Evolutionary conservation across 2,113 vertebrate species (phyloP).

Genomic region (Parotia lawesii): DNA sequence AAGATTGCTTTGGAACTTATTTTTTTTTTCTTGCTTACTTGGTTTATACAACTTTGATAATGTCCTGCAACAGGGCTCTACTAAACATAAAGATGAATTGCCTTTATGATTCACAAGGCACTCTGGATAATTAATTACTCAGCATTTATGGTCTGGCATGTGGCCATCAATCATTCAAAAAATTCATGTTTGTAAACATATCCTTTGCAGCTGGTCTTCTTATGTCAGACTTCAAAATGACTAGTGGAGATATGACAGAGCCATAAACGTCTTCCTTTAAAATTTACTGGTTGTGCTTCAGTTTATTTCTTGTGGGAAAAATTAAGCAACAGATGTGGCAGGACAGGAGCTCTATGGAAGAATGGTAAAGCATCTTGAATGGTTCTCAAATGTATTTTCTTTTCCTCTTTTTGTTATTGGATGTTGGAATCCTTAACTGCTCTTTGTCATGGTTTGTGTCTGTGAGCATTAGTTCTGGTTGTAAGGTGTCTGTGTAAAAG

Average conservation of each 20-base stretch:
- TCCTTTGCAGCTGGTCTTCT: slow-evolving; percentile 35
- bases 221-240: slow-evolving; percentile 46
- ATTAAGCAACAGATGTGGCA: slow-evolving; percentile 14
- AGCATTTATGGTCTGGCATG: slow-evolving; percentile 13
- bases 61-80: not conserved
- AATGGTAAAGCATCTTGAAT: not conserved
- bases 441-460: not conserved
- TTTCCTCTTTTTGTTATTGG: not conserved
- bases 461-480: not conserved
- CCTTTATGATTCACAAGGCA: slow-evolving; percentile 17
- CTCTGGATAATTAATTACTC: slow-evolving; percentile 38
- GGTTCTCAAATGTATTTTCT: not conserved
- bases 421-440: not conserved
- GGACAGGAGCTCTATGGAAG: not conserved
- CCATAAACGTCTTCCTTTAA: slow-evolving; percentile 9
- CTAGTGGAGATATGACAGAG: not conserved
- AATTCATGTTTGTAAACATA: slow-evolving; percentile 15
- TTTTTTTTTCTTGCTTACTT: not conserved
- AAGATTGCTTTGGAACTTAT: not conserved
- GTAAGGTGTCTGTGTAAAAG: not conserved
- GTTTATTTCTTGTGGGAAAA: slow-evolving; percentile 23
- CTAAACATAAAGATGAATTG: not conserved
- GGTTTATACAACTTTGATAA: not conserved
- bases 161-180: slow-evolving; percentile 30
- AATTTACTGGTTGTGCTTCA: not conserved